Evolutionary conservation across 2,113 vertebrate genomes (phyloP), one percentile per base, ranked within the genome.

Genomic region (Polypterus senegalus): DNA sequence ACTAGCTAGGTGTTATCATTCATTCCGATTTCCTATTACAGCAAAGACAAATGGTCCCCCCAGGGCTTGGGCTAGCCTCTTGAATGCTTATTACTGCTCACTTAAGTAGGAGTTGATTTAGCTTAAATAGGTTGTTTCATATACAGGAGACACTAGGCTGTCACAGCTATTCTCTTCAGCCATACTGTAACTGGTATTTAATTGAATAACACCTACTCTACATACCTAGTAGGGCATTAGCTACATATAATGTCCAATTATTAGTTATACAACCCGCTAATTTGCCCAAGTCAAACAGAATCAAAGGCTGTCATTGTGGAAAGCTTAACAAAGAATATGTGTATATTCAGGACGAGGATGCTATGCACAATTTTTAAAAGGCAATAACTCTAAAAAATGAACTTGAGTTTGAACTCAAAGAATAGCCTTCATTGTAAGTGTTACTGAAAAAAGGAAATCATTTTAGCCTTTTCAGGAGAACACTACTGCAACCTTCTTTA

Each of bases 41-140:
- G 81, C 72, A 86, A 27, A 92, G 91, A 95, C 86, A 88, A 92
- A 93, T 92, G 89, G 86, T 71, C 77, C 84, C 90, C 90, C 83
- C 84, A 88, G 89, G 89, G 86, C 82, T 79, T 83, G 75, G 70
- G 71, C 78, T 83, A 78, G 78, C 84, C 83, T 70, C 60, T 78
- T 60, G 64, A 79, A 79, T 81, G 86, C 88, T 92, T 89, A 91
- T 91, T 92, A 89, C 83, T 71, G 78, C 77, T 77, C 86, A 89
- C 87, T 94, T 94, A 90, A 94, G 87, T 86, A 89, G 87, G 84
- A 90, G 88, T 81, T 91, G 89, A 89, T 93, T 92, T 91, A 88
- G 88, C 89, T 92, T 89, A 89, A 92, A 89, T 86, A 89, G 85
- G 85, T 88, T 92, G 89, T 92, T 93, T 86, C 86, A 88, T 79